These are phyloP conservation scores for Nemotelus pantherinus DNA, from an alignment of 2,888 invertebrate genomes.

Conservation along the genomic window DNA sequence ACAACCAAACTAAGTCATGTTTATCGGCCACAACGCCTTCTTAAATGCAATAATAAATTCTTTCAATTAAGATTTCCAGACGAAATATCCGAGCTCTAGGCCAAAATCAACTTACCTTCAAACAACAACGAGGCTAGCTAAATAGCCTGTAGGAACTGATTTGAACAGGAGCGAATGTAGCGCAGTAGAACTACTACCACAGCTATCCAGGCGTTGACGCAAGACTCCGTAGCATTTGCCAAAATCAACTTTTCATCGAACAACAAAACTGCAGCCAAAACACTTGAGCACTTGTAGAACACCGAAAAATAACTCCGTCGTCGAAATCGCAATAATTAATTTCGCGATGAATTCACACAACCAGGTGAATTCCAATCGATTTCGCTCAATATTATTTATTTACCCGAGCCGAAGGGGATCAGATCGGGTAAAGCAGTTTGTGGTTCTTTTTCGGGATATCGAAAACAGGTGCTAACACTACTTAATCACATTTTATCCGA, in stretches of 20 bases:
- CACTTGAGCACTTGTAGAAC: not conserved
- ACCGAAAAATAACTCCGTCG: not conserved
- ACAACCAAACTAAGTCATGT: too few species aligned
- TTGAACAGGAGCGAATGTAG: not conserved
- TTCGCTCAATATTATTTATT: constrained; percentile 2
- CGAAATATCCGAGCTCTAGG: too few species aligned
- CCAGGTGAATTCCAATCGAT: not conserved
- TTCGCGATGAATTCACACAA: not conserved
- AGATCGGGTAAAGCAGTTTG: constrained; percentile 26
- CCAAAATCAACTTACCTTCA: constrained; percentile 12
- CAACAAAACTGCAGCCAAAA: constrained; percentile 3
- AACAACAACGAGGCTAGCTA: not conserved
- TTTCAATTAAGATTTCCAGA: too few species aligned
- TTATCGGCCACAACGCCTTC: too few species aligned
- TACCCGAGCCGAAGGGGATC: constrained; percentile 24
- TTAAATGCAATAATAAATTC: too few species aligned
- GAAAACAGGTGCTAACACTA: constrained; percentile 29
- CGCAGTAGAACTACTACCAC: not conserved
- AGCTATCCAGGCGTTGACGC: constrained; percentile 32
- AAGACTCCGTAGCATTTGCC: constrained; percentile 24
- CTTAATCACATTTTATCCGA: constrained; percentile 42
- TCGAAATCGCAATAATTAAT: constrained; percentile 5
- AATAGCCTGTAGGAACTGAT: constrained; percentile 13
- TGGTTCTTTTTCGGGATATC: constrained; percentile 1
- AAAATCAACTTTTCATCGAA: constrained; percentile 24